Base-by-base conservation (phyloP, 1,140 invertebrate genomes). In the Hylyphantes graminicola region DNA sequence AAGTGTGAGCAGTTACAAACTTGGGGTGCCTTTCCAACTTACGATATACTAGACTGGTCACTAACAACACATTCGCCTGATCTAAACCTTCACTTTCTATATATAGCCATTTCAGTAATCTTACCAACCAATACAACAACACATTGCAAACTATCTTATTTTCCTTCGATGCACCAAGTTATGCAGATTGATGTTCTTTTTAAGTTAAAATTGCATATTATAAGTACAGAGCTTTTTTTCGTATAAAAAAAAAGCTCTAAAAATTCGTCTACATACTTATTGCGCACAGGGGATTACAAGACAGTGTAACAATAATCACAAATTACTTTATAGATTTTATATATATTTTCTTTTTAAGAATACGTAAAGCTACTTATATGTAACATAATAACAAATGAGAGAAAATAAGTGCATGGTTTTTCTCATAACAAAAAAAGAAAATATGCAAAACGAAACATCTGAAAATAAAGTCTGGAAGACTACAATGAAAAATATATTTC, bases 401-500 rank as follows among this genome's bases (percentile, higher is more conserved):
- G 19, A 67, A 80, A 70, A 67, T 65, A 83, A 83, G 61, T 75
- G 72, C 48, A 65, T 50, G 13, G n/a, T 70, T 51, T 72, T 63
- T 73, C 59, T 74, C 68, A 53, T 73, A 82, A 82, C 68, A 82
- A 82, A 73, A 82, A 50, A 64, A 61, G 53, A 64, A 73, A 53
- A 79, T 55, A 79, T 79, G 48, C 9, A 51, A 81, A 81, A 72
- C 51, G 57, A 55, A 84, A 74, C 70, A 75, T 73, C 35, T 68
- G 35, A 73, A 75, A 85, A 70, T 63, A 72, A 85, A 85, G 74
- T 70, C 67, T 85, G 83, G 83, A 85, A 85, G 83, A 85, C 83
- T 85, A 78, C 76, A 85, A 85, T 85, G 21, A 85, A 76, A 77
- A 85, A 85, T 85, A 85, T 76, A 77, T 70, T n/a, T 78, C n/a